These are phyloP conservation scores for Amphilophus citrinellus DNA, from an alignment of 2,113 vertebrate genomes.

Conservation along the genomic window DNA sequence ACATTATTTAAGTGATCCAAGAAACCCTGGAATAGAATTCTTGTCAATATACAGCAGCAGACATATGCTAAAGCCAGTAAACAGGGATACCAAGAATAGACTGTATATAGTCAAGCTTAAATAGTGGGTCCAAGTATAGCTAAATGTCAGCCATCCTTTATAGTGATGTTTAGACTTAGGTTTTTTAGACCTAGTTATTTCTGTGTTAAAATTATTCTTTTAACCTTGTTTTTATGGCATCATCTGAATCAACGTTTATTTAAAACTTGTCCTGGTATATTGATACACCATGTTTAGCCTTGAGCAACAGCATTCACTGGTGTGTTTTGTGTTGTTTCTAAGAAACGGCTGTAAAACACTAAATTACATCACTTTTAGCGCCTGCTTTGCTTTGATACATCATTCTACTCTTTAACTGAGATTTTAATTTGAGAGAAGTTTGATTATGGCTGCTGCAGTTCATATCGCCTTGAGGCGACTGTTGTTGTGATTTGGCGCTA, in stretches of 20 bases:
- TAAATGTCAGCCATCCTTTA: neutral
- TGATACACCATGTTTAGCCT: neutral
- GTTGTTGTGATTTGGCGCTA: no score
- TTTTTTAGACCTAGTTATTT: neutral
- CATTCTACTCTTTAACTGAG: neutral
- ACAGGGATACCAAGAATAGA: neutral
- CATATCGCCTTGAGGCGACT: constrained; percentile 8
- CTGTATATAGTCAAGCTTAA: neutral
- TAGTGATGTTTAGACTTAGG: neutral
- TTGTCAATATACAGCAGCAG: neutral
- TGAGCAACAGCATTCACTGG: neutral
- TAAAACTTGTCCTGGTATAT: neutral
- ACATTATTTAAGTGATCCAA: neutral
- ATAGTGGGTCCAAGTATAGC: neutral
- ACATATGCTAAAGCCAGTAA: constrained; percentile 3
- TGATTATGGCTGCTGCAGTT: constrained; percentile 44
- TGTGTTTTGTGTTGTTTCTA: neutral
- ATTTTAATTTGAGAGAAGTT: constrained; percentile 37
- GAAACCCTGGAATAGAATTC: neutral
- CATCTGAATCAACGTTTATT: constrained; percentile 4
- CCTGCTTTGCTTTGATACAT: neutral
- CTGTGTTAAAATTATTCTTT: neutral
- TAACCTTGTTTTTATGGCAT: neutral
- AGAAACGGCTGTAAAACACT: neutral
- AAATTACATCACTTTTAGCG: neutral